Base-by-base conservation (phyloP, 2,888 invertebrate genomes). In the Sceliomorpha sp. region DNA sequence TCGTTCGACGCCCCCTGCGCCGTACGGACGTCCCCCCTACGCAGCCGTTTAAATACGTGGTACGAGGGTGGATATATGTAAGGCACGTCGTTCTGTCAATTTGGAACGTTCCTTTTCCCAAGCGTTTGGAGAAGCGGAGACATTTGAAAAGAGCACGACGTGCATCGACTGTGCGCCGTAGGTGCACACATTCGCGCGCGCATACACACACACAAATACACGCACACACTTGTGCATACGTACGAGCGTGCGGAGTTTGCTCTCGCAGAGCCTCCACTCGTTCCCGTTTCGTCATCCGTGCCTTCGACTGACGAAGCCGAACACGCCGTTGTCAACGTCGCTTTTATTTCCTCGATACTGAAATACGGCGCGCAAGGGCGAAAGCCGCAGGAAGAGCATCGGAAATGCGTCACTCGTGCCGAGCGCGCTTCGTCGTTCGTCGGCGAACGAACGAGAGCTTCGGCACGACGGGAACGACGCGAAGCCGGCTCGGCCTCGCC, bases 281-380 rank as follows among this genome's bases (percentile, higher is more conserved):
- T 27, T 34, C 24, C 2, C 26, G 8, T 58, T 66, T 66, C 64
- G 64, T 66, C 64, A 66, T 26, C 50, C 15, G 51, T 45, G 50
- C 37, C 45, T 66, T 66, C 64, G 51, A 58, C 45, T 66, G 58
- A 66, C 58, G 45, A 58, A 32, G 47, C 31, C 5, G 15, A 45
- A 26, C n/a, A n/a, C 32, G 47, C 17, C 12, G 12, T 34, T 27
- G 45, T 37, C 42, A 20, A 32, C 14, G 42, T 44, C 20, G 15
- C 50, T 36, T 17, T 14, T 36, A 50, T 58, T 50, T 32, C 34
- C 17, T 10, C 55, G 5, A 2, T 9, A 1, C 7, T 29, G 29
- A 24, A 3, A 24, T 24, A 47, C 53, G 40, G 47, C 55, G 55
- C 40, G 62, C 40, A 53, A 47, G 62, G 45, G 31, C n/a, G n/a